Conservation (phyloP, 1,140 invertebrate genomes). For the Agrypnia vestita region DNA sequence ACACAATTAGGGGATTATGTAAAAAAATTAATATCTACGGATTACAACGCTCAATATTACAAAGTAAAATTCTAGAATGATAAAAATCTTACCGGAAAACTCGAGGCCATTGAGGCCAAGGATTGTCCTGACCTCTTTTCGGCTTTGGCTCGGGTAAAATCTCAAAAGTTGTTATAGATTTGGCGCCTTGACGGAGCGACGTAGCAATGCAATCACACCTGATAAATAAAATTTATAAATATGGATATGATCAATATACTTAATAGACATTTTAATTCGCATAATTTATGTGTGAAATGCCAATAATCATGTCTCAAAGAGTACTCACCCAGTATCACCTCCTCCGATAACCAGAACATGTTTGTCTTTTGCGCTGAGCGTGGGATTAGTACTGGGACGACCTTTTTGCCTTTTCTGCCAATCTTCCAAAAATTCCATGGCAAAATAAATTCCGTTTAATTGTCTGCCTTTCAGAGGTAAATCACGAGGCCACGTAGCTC, state of each 20-base stretch:
- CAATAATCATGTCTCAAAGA: slow-evolving; percentile 24
- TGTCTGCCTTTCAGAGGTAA: slow-evolving; percentile 88
- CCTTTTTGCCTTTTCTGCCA: slow-evolving; percentile 98
- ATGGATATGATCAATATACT: background rate
- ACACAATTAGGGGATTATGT: too few relatives aligned
- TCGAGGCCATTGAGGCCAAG: slow-evolving; percentile 98
- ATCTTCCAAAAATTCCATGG: slow-evolving; percentile 97
- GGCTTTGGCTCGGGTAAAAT: slow-evolving; percentile 94
- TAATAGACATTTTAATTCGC: background rate
- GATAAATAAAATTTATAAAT: slow-evolving; percentile 18
- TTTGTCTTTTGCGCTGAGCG: slow-evolving; percentile 91
- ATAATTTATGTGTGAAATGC: background rate
- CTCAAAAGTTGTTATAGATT: slow-evolving; percentile 96
- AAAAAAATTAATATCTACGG: too few relatives aligned
- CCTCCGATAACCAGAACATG: slow-evolving; percentile 98
- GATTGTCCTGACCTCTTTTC: slow-evolving; percentile 88
- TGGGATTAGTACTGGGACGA: slow-evolving; percentile 68
- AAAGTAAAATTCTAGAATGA: too few relatives aligned
- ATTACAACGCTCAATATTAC: slow-evolving; percentile 7
- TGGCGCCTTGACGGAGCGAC: slow-evolving; percentile 96
- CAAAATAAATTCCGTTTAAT: slow-evolving; percentile 93
- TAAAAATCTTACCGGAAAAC: slow-evolving; percentile 84
- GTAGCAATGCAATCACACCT: slow-evolving; percentile 98
- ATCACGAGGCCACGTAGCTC: slow-evolving; percentile 97
- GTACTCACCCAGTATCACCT: slow-evolving; percentile 92